Percentiles rank a stretch among this genome's conserved stretches.
These are phyloP conservation scores for Mythimna pallens DNA, from an alignment of 2,888 invertebrate species.

Conservation along the genomic window DNA sequence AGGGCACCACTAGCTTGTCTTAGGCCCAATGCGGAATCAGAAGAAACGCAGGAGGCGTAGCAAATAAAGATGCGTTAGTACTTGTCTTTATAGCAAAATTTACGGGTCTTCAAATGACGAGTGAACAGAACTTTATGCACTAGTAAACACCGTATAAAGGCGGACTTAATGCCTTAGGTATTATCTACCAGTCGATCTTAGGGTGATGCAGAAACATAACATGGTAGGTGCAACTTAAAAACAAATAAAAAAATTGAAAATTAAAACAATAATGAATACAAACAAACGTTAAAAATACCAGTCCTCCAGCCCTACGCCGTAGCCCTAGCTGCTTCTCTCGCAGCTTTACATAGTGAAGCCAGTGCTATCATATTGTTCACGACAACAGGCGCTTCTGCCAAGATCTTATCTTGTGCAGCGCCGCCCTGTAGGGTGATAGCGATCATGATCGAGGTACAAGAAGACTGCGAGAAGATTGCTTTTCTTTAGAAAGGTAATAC, in stretches of 20 bases:
- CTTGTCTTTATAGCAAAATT: background rate
- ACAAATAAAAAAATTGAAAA: no score
- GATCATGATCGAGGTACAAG: conserved; percentile 63
- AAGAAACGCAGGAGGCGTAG: conserved; percentile 2
- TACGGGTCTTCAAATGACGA: background rate
- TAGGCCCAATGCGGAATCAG: background rate
- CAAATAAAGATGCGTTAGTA: background rate
- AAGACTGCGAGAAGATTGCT: conserved; percentile 66
- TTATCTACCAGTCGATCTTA: no score
- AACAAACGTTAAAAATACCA: conserved; percentile 34
- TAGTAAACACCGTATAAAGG: no score
- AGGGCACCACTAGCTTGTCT: conserved; percentile 6
- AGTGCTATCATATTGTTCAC: conserved; percentile 56
- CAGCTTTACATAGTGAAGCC: conserved; percentile 48
- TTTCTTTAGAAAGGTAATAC: conserved; percentile 69
- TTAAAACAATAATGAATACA: no score
- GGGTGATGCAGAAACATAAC: no score
- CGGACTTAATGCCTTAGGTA: no score
- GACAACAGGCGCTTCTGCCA: conserved; percentile 54
- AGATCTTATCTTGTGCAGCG: conserved; percentile 42
- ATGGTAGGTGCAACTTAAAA: no score
- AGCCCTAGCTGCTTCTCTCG: conserved; percentile 50
- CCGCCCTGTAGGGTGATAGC: conserved; percentile 63
- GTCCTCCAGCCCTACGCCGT: conserved; percentile 55
- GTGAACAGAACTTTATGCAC: no score